Conservation (phyloP, 2,113 vertebrate species). For the Corynorhinus townsendii region DNA sequence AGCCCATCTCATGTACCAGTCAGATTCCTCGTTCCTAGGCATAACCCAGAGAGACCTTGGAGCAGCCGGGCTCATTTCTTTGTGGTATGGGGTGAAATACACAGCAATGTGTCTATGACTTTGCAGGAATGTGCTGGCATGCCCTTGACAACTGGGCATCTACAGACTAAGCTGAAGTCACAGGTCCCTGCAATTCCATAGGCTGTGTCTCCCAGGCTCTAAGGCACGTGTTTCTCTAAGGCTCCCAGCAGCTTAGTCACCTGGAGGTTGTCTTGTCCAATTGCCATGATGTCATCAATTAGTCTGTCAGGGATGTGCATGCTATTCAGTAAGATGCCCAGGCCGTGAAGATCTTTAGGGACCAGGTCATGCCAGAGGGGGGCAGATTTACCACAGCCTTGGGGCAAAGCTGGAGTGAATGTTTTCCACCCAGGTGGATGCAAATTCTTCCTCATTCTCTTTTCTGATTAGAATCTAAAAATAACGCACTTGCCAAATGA, state of each 20-base stretch:
- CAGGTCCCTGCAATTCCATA: not conserved
- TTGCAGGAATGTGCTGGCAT: not conserved
- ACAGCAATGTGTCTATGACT: not conserved
- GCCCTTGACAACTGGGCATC: no score
- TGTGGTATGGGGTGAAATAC: not conserved
- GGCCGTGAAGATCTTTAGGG: not conserved
- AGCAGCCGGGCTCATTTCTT: not conserved
- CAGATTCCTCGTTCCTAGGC: not conserved
- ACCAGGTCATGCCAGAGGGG: not conserved
- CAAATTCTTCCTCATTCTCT: not conserved
- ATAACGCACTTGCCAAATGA: not conserved
- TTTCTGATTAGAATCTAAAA: not conserved
- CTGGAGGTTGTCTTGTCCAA: not conserved
- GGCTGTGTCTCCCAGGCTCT: not conserved
- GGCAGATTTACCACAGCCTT: not conserved
- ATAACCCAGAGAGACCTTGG: not conserved
- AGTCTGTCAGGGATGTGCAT: not conserved
- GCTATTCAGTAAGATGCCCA: not conserved
- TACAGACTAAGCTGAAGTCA: not conserved
- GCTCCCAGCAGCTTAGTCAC: not conserved
- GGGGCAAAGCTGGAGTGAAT: not conserved
- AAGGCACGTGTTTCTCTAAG: not conserved
- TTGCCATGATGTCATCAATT: not conserved
- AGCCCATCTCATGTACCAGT: not conserved
- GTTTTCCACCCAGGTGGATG: not conserved